Conservation (phyloP, 1,140 invertebrate species). For the Nautilus pompilius region DNA sequence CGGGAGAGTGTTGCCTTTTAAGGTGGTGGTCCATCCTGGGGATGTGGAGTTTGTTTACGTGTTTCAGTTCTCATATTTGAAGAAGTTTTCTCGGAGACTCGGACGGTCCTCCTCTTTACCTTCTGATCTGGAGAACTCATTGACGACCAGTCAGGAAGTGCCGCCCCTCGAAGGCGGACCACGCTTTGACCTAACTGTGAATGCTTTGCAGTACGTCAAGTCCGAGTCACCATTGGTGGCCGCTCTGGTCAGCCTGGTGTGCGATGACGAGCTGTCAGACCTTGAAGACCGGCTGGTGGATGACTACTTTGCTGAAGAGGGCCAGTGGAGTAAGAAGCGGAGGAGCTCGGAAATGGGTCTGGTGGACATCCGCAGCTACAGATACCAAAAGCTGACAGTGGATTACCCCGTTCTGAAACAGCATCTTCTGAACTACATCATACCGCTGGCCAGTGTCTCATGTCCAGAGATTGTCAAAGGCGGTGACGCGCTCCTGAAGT, state of each 20-base stretch:
- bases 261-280: constrained; percentile 45
- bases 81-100: not conserved
- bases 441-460: constrained; percentile 40
- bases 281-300: constrained; percentile 36
- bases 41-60: constrained; percentile 23
- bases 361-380: constrained; percentile 47
- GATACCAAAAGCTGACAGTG: constrained; percentile 42
- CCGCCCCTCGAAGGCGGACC: not conserved
- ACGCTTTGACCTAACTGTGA: constrained; percentile 35
- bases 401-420: constrained; percentile 42
- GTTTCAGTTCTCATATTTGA: constrained; percentile 21
- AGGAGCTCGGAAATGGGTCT: constrained; percentile 43
- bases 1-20: constrained; percentile 34
- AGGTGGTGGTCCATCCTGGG: constrained; percentile 16
- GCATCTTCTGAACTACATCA: constrained; percentile 40
- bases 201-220: constrained; percentile 47
- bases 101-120: constrained; percentile 11
- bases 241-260: constrained; percentile 46
- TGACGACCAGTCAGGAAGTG: constrained; percentile 3
- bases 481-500: constrained; percentile 43
- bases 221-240: constrained; percentile 42
- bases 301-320: constrained; percentile 28
- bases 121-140: not conserved
- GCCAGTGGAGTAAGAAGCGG: constrained; percentile 12
- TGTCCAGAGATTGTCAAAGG: constrained; percentile 38